Conservation (phyloP, 1,140 invertebrate genomes). For the Leguminivora glycinivorella region DNA sequence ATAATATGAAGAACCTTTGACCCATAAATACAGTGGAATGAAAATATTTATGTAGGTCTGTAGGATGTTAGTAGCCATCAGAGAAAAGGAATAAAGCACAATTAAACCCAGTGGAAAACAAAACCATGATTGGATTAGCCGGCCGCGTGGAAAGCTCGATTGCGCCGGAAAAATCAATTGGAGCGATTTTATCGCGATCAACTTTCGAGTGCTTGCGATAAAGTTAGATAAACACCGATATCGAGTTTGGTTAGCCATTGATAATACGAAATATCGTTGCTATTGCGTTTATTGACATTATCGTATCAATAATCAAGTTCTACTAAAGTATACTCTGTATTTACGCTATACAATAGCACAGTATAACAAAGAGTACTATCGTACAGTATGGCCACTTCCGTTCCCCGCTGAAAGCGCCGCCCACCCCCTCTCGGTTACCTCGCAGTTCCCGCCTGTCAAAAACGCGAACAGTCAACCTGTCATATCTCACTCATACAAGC, state of each 20-base stretch:
- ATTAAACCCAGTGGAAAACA: conserved; percentile 12
- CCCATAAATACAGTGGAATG: too few relatives aligned
- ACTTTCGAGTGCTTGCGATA: conserved; percentile 51
- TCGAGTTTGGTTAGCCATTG: conserved; percentile 33
- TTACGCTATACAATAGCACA: too few relatives aligned
- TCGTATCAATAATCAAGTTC: not conserved
- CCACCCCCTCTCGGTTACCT: too few relatives aligned
- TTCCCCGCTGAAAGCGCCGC: too few relatives aligned
- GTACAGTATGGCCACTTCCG: too few relatives aligned
- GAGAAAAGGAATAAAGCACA: not conserved
- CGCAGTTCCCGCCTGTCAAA: too few relatives aligned
- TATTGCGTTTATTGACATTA: conserved; percentile 26
- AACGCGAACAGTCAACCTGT: too few relatives aligned
- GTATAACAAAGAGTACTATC: too few relatives aligned
- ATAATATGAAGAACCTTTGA: too few relatives aligned
- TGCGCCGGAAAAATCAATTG: conserved; percentile 62
- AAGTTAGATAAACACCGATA: conserved; percentile 35
- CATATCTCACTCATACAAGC: too few relatives aligned
- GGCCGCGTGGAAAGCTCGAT: conserved; percentile 30
- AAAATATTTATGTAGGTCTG: too few relatives aligned
- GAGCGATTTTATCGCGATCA: conserved; percentile 62
- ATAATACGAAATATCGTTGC: conserved; percentile 16
- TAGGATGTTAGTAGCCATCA: too few relatives aligned
- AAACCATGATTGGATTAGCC: conserved; percentile 18
- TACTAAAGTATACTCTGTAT: not conserved